Evolutionary conservation across 2,797 vertebrate genomes (phyloP).

Genomic region (Gobio occitaniae): DNA sequence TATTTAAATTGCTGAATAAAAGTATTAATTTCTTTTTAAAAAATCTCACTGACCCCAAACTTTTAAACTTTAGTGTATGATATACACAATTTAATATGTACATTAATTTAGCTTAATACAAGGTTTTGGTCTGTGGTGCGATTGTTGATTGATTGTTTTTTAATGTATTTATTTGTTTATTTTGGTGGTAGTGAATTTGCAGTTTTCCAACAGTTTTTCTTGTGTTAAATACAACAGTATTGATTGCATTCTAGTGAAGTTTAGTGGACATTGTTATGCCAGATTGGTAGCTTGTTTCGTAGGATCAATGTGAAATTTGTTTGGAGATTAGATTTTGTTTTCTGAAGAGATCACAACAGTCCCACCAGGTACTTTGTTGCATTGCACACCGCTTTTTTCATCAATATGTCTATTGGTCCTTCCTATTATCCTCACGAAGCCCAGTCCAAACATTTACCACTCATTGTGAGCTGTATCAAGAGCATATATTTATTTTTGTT

Average conservation of each 20-base stretch:
- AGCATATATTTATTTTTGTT: neutral
- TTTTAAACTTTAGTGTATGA: neutral
- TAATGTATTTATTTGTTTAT: too few species aligned
- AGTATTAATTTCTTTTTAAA: neutral
- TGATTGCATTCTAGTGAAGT: slow-evolving; percentile 14
- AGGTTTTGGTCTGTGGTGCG: neutral
- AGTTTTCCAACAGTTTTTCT: slow-evolving; percentile 2
- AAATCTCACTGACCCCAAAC: neutral
- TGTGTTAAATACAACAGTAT: slow-evolving; percentile 25
- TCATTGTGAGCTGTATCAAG: neutral
- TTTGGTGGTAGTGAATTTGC: neutral
- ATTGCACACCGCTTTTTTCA: neutral
- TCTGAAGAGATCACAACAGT: slow-evolving; percentile 11
- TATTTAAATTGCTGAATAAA: neutral
- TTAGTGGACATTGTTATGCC: slow-evolving; percentile 16
- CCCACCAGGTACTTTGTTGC: slow-evolving; percentile 10
- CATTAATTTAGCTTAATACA: slow-evolving; percentile 13
- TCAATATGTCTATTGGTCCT: neutral
- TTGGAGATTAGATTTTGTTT: slow-evolving; percentile 19
- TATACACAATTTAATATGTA: neutral
- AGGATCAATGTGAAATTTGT: slow-evolving; percentile 41
- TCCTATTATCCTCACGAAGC: slow-evolving; percentile 16
- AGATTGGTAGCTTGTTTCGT: slow-evolving; percentile 7
- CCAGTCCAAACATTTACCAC: slow-evolving; percentile 2
- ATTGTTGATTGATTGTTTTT: neutral